Conservation (phyloP, 2,888 invertebrate species). For the Scaeva pyrastri region DNA sequence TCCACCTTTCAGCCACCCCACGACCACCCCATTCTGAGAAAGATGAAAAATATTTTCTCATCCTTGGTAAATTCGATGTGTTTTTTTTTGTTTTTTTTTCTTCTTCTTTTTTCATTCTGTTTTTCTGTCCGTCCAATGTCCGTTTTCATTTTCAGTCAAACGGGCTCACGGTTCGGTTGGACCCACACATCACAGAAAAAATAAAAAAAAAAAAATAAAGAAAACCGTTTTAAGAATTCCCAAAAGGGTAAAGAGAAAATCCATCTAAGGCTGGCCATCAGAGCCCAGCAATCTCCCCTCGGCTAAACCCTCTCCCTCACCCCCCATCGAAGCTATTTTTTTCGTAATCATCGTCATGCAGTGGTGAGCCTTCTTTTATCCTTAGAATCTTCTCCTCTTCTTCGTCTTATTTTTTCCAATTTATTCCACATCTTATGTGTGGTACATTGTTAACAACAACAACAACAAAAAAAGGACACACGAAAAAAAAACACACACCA, state of each 20-base stretch:
- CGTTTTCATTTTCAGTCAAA: slow-evolving; percentile 74
- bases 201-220: no score
- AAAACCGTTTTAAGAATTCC: slow-evolving; percentile 75
- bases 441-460: slow-evolving; percentile 71
- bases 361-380: slow-evolving; percentile 75
- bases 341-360: slow-evolving; percentile 75
- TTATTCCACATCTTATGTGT: slow-evolving; percentile 74
- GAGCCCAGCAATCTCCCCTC: slow-evolving; percentile 32
- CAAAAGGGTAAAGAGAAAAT: slow-evolving; percentile 75
- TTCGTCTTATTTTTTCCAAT: slow-evolving; percentile 70
- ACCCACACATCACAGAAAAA: slow-evolving; percentile 34
- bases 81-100: slow-evolving; percentile 54
- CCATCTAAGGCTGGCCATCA: slow-evolving; percentile 60
- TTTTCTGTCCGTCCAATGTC: slow-evolving; percentile 57
- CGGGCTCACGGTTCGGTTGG: slow-evolving; percentile 64
- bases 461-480: slow-evolving; percentile 58
- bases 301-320: slow-evolving; percentile 11
- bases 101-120: slow-evolving; percentile 30
- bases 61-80: slow-evolving; percentile 46
- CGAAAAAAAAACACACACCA: slow-evolving; percentile 38
- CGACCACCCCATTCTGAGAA: slow-evolving; percentile 45
- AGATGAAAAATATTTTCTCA: slow-evolving; percentile 75
- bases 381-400: slow-evolving; percentile 64
- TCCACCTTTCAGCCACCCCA: neutral
- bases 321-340: slow-evolving; percentile 24